Base-by-base conservation (phyloP, 2,888 invertebrate genomes). In the Agrochola lota region DNA sequence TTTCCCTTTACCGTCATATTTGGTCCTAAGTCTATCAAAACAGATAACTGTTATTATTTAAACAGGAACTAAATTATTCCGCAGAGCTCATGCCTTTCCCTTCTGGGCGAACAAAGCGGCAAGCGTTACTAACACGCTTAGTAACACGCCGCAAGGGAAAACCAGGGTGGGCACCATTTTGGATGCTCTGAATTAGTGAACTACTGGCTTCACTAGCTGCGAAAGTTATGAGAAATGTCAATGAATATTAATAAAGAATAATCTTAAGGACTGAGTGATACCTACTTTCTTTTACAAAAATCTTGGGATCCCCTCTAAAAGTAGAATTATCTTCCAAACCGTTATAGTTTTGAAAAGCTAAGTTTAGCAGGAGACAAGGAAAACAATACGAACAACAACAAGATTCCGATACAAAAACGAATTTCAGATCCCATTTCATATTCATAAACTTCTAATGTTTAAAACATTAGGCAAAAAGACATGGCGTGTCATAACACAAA, bases 391-490 rank as follows among this genome's bases (percentile, higher is more conserved):
- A 70, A 46, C 62, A 71, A 63, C 52, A 62, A 72, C 3, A 80
- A 62, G n/a, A 81, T 52, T 59, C n/a, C 15, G 35, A 75, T 49
- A 60, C 67, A 67, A 67, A 74, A 62, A 11, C 12, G 43, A 72
- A 80, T 71, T 76, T 72, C 57, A 66, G 60, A 46, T 43, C n/a
- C 46, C 26, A 85, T 69, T 80, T 85, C 75, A 66, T 80, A 74
- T 81, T 81, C 72, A 85, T 72, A 55, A 66, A 69, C 69, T 60
- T 73, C 63, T 70, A 40, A 84, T 84, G 86, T 83, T 85, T 84
- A 57, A 86, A 86, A 83, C 86, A 84, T 78, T 78, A 75, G 43
- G 78, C 82, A 71, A 72, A 77, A 74, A 78, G 75, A 71, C 74
- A 83, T 60, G 59, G 60, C 74, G 62, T 63, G 71, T 76, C 74